Evolutionary conservation across 2,888 invertebrate species (phyloP), one percentile per base, ranked within the genome.

Genomic region (Agrochola lota): DNA sequence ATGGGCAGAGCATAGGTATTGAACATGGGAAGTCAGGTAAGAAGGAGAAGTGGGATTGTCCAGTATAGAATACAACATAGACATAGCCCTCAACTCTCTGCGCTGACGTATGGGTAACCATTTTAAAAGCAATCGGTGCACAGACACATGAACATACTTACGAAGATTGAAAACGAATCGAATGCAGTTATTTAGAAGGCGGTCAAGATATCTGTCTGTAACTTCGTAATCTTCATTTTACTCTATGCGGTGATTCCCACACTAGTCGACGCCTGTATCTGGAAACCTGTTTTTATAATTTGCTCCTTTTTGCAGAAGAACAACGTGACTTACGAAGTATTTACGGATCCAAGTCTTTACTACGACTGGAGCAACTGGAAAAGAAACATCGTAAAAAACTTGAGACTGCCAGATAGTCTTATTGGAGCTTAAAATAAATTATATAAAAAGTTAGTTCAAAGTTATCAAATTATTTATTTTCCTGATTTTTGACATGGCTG

Each of bases 261-360:
- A 57, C n/a, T 57, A n/a, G n/a, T n/a, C 12, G n/a, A 2, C 7
- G 35, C 23, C 35, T 15, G 15, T 63, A 63, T 15, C 12, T 35
- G 12, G 3, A 23, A 8, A 15, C 2, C 8, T 15, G 12, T 26
- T 59, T 15, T n/a, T 12, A 12, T 59, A 40, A 40, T 20, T 49
- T 68, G 2, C 3, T 49, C 1, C 2, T 23, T 35, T 57, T 87
- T 87, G 64, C 93, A 94, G 93, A 92, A 97, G 87, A 97, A 97
- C 85, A 97, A 98, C 94, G 97, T 98, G 52, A 98, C 98, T 0
- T 98, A 98, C 91, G 98, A 98, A 92, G 98, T 98, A 2, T 98
- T 98, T 55, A 97, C 98, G 5, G 98, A 98, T 89, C 97, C 97
- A 0, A 98, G 98, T 81, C 97, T 98, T 87, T 95, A 97, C 62